These are phyloP conservation scores for Cryptosula pallasiana DNA, from an alignment of 2,888 invertebrate genomes.

Conservation along the genomic window DNA sequence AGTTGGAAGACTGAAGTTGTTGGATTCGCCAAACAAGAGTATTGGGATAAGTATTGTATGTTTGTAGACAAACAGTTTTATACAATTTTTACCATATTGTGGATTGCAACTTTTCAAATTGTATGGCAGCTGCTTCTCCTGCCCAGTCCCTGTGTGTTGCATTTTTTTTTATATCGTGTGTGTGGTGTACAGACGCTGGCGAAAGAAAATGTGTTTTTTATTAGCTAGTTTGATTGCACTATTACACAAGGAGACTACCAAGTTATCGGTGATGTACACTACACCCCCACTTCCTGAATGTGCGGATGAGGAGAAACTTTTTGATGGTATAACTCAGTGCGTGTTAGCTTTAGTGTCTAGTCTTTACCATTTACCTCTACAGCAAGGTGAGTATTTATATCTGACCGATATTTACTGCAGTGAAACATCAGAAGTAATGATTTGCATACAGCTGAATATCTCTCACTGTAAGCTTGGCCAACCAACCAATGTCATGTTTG, in stretches of 20 bases:
- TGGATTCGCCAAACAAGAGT: not conserved
- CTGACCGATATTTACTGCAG: too few relatives aligned
- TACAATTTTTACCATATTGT: too few relatives aligned
- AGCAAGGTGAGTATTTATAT: too few relatives aligned
- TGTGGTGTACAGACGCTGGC: too few relatives aligned
- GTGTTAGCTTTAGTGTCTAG: constrained; percentile 4
- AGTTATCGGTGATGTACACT: not conserved
- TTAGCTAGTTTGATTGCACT: not conserved
- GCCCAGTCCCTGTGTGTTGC: too few relatives aligned
- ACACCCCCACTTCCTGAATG: not conserved
- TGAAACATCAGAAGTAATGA: too few relatives aligned
- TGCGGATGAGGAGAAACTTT: not conserved
- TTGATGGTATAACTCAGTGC: constrained; percentile 6
- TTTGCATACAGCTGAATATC: too few relatives aligned
- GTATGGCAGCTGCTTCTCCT: too few relatives aligned
- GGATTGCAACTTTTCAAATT: too few relatives aligned
- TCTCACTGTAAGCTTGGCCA: too few relatives aligned
- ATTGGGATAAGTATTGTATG: constrained; percentile 14
- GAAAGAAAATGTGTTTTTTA: not conserved
- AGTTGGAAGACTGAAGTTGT: not conserved
- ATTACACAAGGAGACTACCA: not conserved
- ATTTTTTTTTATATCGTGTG: too few relatives aligned
- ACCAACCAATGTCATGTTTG: too few relatives aligned
- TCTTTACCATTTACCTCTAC: constrained; percentile 10
- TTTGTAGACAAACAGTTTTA: not conserved